These are phyloP conservation scores for Corythucha ciliata DNA, from an alignment of 2,888 invertebrate species.

Conservation along the genomic window DNA sequence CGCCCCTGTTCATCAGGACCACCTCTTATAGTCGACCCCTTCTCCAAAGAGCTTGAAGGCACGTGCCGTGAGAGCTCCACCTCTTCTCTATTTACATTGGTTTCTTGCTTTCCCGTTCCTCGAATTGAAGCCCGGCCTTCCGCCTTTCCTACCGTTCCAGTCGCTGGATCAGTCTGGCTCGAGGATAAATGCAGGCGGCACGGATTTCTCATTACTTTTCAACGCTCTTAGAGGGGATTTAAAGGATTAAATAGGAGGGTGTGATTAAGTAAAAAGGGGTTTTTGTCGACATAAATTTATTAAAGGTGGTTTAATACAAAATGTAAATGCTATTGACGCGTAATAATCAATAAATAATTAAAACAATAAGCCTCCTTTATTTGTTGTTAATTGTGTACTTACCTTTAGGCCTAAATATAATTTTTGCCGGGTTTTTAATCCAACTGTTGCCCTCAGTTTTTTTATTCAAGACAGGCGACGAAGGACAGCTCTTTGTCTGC, in stretches of 20 bases:
- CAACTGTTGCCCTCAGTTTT: conserved; percentile 39
- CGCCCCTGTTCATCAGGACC: too few species aligned
- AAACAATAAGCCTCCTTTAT: too few species aligned
- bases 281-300: neutral
- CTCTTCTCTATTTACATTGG: too few species aligned
- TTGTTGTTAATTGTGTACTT: conserved; percentile 27
- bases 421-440: conserved; percentile 27
- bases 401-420: conserved; percentile 29
- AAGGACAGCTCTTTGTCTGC: conserved; percentile 37
- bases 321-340: neutral
- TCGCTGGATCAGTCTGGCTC: too few species aligned
- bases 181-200: too few species aligned
- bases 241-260: neutral
- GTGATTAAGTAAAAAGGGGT: neutral
- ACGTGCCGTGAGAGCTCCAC: too few species aligned
- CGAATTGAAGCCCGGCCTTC: too few species aligned
- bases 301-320: neutral
- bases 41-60: too few species aligned
- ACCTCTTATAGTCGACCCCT: too few species aligned
- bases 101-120: too few species aligned
- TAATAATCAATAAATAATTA: too few species aligned
- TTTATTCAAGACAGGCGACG: conserved; percentile 40
- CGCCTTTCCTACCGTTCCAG: too few species aligned
- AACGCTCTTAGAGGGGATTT: neutral
- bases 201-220: neutral